A percentile compares a stretch with the other conserved stretches of the same genome.
phyloP scores from a whole-genome alignment of 2,113 vertebrate species.

The Indicator indicator region DNA sequence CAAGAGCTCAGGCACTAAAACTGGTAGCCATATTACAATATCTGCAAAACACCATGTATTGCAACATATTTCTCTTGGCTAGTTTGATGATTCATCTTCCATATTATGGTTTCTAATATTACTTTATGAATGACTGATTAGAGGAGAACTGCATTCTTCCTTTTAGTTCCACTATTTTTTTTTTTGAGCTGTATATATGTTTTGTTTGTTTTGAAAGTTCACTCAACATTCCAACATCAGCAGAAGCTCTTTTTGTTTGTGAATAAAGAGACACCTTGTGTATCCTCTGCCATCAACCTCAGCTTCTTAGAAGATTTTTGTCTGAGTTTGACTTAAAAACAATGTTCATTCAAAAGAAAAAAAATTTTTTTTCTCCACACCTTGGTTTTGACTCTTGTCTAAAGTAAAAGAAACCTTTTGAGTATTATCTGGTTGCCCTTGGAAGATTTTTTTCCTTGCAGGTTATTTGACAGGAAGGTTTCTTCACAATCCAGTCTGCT shows the following conservation, averaged over 20 bases:
- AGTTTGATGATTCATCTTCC: neutral
- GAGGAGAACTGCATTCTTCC: neutral
- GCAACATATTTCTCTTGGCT: neutral
- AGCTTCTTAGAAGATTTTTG: constrained; percentile 17
- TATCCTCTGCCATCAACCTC: neutral
- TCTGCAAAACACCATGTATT: neutral
- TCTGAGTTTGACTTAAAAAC: neutral
- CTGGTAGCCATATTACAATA: fast-evolving
- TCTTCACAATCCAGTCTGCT: constrained; percentile 40
- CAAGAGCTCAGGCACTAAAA: neutral
- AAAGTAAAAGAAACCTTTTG: neutral
- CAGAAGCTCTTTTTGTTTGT: constrained; percentile 65
- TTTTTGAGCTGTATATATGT: neutral
- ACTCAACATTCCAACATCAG: neutral
- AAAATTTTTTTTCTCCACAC: neutral
- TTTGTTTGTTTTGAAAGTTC: constrained; percentile 75
- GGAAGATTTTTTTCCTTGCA: constrained; percentile 12
- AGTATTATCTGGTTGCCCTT: constrained; percentile 35
- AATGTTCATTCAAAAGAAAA: neutral
- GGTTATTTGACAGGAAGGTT: constrained; percentile 43
- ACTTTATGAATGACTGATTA: neutral
- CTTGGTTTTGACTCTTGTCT: constrained; percentile 7
- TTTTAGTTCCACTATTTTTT: neutral
- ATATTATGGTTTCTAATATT: neutral
- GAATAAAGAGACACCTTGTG: neutral